Evolutionary conservation across 2,113 vertebrate species (phyloP).

Genomic region (Lepisosteus osseus): DNA sequence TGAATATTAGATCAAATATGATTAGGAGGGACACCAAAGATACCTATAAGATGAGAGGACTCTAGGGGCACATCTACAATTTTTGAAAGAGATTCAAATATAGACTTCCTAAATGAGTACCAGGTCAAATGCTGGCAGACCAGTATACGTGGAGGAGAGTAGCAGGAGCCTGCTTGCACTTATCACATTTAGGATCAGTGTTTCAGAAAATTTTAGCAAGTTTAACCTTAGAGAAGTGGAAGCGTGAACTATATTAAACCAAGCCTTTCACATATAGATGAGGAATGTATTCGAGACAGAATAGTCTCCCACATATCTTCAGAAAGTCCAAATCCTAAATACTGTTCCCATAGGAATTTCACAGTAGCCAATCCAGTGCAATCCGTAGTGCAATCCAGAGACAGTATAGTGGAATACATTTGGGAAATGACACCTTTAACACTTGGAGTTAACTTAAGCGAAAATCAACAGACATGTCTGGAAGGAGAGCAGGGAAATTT

Average conservation of each 20-base stretch:
- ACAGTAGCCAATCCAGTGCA: neutral
- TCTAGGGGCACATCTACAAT: neutral
- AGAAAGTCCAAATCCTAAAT: neutral
- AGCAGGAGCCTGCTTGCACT: too few species aligned
- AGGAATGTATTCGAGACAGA: too few species aligned
- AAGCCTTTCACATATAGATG: too few species aligned
- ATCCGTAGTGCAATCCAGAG: neutral
- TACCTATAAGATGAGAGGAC: neutral
- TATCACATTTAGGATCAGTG: neutral
- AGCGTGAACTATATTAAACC: too few species aligned
- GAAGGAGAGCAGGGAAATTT: too few species aligned
- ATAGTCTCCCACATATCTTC: neutral
- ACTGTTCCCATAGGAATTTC: too few species aligned
- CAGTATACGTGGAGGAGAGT: neutral
- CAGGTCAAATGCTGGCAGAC: neutral
- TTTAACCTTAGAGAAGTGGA: neutral
- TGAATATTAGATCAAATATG: neutral
- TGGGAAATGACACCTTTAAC: neutral
- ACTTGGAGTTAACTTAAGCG: neutral
- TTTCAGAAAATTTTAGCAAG: neutral
- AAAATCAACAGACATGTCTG: neutral
- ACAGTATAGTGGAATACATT: too few species aligned
- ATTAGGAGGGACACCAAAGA: constrained; percentile 3
- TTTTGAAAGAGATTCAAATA: too few species aligned
- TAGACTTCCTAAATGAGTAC: neutral